phyloP scores from a whole-genome alignment of 1,140 invertebrate genomes.

The Drosophila grimshawi region DNA sequence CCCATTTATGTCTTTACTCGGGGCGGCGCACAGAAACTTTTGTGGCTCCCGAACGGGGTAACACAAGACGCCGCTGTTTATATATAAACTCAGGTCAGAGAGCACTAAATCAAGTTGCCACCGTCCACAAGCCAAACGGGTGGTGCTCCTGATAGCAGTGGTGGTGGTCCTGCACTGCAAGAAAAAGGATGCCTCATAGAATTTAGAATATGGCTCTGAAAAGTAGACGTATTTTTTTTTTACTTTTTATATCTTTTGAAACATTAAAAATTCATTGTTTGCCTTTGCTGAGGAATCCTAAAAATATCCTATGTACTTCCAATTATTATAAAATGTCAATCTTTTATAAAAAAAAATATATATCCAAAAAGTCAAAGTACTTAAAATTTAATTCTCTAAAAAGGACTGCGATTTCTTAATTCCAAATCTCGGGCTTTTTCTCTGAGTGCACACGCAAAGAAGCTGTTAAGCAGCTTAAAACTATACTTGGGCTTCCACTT shows the following conservation, averaged over 20 bases:
- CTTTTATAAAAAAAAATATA: too few species aligned
- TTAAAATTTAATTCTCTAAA: too few species aligned
- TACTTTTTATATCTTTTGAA: too few species aligned
- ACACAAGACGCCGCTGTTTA: slow-evolving; percentile 73
- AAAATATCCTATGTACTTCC: too few species aligned
- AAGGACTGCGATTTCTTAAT: too few species aligned
- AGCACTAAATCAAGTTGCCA: slow-evolving; percentile 84
- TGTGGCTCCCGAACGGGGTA: slow-evolving; percentile 44
- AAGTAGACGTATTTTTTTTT: too few species aligned
- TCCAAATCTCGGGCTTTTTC: neutral
- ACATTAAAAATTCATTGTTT: too few species aligned
- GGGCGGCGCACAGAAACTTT: slow-evolving; percentile 66
- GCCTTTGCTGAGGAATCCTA: too few species aligned
- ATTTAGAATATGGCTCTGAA: too few species aligned
- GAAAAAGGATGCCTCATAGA: neutral
- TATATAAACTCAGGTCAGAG: slow-evolving; percentile 84
- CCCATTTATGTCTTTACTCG: slow-evolving; percentile 84
- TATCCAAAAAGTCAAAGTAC: too few species aligned
- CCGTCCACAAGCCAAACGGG: slow-evolving; percentile 28
- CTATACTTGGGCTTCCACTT: slow-evolving; percentile 66
- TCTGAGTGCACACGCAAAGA: slow-evolving; percentile 47
- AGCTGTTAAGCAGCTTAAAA: slow-evolving; percentile 83
- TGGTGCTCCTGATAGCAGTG: neutral
- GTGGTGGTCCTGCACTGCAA: neutral
- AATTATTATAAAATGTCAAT: too few species aligned